Evolutionary conservation across 2,113 vertebrate species (phyloP), one percentile per base, ranked within the genome.

Genomic region (Synchiropus splendidus): DNA sequence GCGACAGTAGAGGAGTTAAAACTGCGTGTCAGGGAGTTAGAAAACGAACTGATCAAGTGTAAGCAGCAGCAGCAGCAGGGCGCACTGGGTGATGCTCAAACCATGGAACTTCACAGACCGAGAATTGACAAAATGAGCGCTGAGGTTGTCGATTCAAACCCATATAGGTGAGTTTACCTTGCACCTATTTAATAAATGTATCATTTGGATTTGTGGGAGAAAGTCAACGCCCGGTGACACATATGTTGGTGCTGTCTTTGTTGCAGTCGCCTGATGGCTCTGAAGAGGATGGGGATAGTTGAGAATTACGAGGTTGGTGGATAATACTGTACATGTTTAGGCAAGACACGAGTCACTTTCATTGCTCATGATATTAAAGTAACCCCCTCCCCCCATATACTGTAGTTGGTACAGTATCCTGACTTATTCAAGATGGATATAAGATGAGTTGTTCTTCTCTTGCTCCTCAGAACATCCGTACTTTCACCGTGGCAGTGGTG

Each of bases 201-300:
- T 32, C 38, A 2, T 32, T 6, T 32, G 12, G 2, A 33, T 17
- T 17, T 11, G 5, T 32, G 8, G 63, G 45, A 45, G n/a, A n/a
- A n/a, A n/a, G n/a, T n/a, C n/a, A 14, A 51, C 66, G 64, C 67
- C 69, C 67, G 10, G 27, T 78, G 67, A 13, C 31, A 32, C 55
- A 58, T 40, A 58, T 57, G 58, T 40, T 46, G 30, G 11, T 21
- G 6, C 2, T 80, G 1, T 73, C 64, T 64, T 42, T 38, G 51
- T 31, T 78, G 16, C 72, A 98, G 93, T 73, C 94, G 94, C 14
- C 81, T 98, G 16, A 99, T 98, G 95, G 94, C 95, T 0, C 68
- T 99, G 65, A 99, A 99, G 70, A 86, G 94, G 61, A 98, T 99
- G 94, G 95, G 95, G 39, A 95, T 98, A 58, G 95, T 99, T 51